A percentile compares a stretch with the other conserved stretches of the same genome.
phyloP scores from a whole-genome alignment of 2,888 invertebrate genomes.

The Epicampocera succincta region DNA sequence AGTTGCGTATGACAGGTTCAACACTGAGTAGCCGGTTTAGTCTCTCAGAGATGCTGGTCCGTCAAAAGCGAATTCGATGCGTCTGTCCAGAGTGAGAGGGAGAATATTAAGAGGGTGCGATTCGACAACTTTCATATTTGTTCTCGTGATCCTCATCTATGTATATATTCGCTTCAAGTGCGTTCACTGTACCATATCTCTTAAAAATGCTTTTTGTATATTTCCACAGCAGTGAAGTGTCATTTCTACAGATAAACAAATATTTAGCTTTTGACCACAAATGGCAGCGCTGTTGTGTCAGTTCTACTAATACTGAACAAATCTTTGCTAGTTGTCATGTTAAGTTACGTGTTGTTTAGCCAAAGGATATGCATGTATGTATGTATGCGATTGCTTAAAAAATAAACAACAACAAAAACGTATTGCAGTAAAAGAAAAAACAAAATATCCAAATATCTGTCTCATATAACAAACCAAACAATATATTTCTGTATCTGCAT shows the following conservation, averaged over 20 bases:
- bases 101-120: too few species aligned
- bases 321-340: constrained; percentile 52
- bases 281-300: constrained; percentile 42
- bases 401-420: constrained; percentile 17
- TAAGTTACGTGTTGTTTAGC: constrained; percentile 53
- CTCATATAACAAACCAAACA: too few species aligned
- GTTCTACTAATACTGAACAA: constrained; percentile 40
- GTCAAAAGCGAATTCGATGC: too few species aligned
- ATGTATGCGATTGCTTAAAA: constrained; percentile 23
- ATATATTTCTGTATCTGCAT: too few species aligned
- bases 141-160: too few species aligned
- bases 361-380: constrained; percentile 30
- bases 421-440: too few species aligned
- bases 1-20: too few species aligned
- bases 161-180: not conserved
- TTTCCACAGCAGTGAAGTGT: not conserved
- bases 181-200: constrained; percentile 6
- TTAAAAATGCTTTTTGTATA: not conserved
- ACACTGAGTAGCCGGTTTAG: too few species aligned
- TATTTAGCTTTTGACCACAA: constrained; percentile 66
- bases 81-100: too few species aligned
- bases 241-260: constrained; percentile 51
- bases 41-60: too few species aligned
- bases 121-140: too few species aligned
- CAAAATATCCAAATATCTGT: not conserved